Evolutionary conservation across 2,113 vertebrate species (phyloP).

Genomic region (Mandrillus leucophaeus): DNA sequence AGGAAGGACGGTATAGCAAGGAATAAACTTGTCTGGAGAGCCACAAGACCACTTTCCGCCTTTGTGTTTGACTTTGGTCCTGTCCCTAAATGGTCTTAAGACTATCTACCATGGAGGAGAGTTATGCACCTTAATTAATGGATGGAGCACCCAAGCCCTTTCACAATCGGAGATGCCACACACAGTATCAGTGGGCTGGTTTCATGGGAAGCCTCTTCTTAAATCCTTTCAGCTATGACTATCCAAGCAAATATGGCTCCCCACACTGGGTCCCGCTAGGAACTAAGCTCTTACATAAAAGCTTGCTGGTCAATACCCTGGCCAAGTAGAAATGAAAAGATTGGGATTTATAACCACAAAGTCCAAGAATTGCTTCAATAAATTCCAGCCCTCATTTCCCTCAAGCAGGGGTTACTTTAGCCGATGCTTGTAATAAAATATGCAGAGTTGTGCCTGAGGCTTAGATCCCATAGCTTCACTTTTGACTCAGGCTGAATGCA

Average conservation of each 20-base stretch:
- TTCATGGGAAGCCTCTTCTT: neutral
- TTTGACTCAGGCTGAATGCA: neutral
- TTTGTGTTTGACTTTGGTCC: neutral
- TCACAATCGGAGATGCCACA: neutral
- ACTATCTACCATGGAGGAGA: neutral
- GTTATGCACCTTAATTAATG: neutral
- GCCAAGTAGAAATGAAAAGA: neutral
- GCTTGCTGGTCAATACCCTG: neutral
- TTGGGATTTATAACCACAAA: neutral
- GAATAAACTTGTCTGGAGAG: neutral
- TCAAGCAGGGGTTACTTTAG: neutral
- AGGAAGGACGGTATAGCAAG: fast-evolving
- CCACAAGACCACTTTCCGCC: neutral
- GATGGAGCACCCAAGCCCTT: neutral
- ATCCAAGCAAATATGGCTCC: neutral
- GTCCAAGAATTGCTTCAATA: constrained; percentile 30
- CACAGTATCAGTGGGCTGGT: neutral
- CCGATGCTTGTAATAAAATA: neutral
- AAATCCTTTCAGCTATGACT: neutral
- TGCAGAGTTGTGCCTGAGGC: neutral
- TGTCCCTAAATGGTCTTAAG: neutral
- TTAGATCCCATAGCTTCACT: neutral
- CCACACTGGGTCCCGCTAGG: neutral
- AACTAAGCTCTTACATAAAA: neutral
- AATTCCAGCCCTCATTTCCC: neutral